These are phyloP conservation scores for Meda fulgida DNA, from an alignment of 2,797 vertebrate genomes.

Conservation along the genomic window DNA sequence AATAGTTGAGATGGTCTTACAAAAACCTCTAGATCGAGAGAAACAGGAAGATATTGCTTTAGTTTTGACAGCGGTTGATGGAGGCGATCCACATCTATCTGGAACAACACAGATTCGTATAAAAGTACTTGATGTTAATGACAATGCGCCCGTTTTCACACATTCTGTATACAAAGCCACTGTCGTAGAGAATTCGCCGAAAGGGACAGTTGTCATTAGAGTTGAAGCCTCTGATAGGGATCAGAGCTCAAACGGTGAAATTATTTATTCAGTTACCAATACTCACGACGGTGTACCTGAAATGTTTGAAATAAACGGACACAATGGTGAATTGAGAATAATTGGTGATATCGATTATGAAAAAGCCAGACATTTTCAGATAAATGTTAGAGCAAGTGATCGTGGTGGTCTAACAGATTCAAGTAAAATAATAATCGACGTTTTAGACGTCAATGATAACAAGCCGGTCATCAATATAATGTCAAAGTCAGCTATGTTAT, in stretches of 20 bases:
- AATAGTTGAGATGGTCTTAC: conserved; percentile 71
- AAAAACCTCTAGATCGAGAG: conserved; percentile 75
- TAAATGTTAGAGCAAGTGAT: conserved; percentile 77
- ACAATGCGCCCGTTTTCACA: conserved; percentile 53
- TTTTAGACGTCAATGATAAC: conserved; percentile 55
- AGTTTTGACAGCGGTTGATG: no score
- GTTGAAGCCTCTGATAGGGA: conserved; percentile 51
- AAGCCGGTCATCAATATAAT: conserved; percentile 16
- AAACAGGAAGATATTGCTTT: conserved; percentile 53
- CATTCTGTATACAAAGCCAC: conserved; percentile 32
- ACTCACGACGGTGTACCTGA: background rate
- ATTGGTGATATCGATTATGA: conserved; percentile 72
- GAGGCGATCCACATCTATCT: no score
- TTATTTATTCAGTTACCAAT: conserved; percentile 25
- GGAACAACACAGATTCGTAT: conserved; percentile 25
- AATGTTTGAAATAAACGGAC: conserved; percentile 22
- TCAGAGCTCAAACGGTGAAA: conserved; percentile 33
- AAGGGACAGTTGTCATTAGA: conserved; percentile 16
- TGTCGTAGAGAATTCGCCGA: conserved; percentile 36
- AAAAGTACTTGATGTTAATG: conserved; percentile 50
- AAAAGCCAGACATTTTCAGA: conserved; percentile 60
- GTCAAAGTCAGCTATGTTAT: conserved; percentile 10
- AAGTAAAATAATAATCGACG: conserved; percentile 23
- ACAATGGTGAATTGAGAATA: conserved; percentile 2
- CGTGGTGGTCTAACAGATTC: conserved; percentile 55